These are phyloP conservation scores for Glaucidium brasilianum DNA, from an alignment of 2,113 vertebrate species.

Conservation along the genomic window DNA sequence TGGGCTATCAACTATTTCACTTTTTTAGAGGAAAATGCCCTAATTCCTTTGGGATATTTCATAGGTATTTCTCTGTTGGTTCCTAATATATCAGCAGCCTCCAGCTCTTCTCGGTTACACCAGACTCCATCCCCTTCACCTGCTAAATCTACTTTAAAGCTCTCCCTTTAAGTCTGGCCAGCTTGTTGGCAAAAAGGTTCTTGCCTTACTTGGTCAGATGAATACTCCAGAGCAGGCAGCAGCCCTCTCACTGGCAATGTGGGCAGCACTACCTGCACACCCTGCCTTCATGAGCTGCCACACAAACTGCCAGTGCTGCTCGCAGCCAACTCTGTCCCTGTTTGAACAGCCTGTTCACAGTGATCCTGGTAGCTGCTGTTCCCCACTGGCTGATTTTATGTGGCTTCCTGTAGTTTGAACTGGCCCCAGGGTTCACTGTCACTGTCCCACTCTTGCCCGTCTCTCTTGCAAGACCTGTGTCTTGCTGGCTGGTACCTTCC, in stretches of 20 bases:
- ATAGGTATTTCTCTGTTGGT: background rate
- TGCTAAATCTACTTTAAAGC: background rate
- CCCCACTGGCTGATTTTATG: no score
- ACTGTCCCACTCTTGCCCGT: background rate
- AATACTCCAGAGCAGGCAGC: background rate
- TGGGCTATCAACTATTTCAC: background rate
- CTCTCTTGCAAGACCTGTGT: background rate
- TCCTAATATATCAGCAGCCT: background rate
- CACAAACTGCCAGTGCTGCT: background rate
- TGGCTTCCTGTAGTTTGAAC: background rate
- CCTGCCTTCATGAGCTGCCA: background rate
- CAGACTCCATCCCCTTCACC: background rate
- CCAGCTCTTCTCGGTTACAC: background rate
- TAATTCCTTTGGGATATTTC: background rate
- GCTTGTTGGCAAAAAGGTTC: background rate
- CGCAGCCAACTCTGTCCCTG: fast-evolving
- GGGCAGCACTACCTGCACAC: background rate
- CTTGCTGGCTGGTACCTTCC: background rate
- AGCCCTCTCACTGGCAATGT: background rate
- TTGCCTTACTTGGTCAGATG: background rate
- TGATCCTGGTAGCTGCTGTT: fast-evolving
- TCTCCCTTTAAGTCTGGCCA: background rate
- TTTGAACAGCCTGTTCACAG: background rate
- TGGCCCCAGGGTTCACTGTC: fast-evolving
- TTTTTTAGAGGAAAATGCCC: background rate